Base-by-base conservation (phyloP, 2,888 invertebrate genomes). In the Zygaena filipendulae region DNA sequence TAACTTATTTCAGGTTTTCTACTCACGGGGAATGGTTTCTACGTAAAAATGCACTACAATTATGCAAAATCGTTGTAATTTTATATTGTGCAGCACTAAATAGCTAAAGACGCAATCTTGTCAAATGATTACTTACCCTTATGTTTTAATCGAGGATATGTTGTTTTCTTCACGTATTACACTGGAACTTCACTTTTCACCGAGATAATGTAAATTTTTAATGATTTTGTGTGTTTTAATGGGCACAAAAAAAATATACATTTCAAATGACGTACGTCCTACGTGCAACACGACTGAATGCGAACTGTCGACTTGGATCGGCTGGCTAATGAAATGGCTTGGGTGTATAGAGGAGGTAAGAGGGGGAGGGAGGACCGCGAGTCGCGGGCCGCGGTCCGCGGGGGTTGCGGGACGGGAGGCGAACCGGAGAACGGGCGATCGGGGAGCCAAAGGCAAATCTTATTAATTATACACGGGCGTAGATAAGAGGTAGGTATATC, bases 261-360 rank as follows among this genome's bases (percentile, higher is more conserved):
- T 77, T 59, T 61, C 79, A 72, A 59, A 59, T 46, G 59, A 52
- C 60, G 59, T 49, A 72, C 79, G 81, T 80, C 79, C 63, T 52
- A 47, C 72, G 64, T 72, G 66, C 66, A 68, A 67, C 69, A 61
- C 75, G 67, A 77, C 72, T 74, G 72, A 80, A 82, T 79, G 81
- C 82, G 81, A 82, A 83, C 83, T 83, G 82, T 72, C 63, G 61
- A 61, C 64, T 53, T 54, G 43, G 54, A 62, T 69, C 68, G 58
- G 58, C 56, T 64, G 53, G 55, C 54, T 53, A 60, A 25, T 13
- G 58, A n/a, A n/a, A 21, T 27, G 9, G 26, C 20, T 11, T 26
- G 12, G 27, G 2, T 11, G 13, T 16, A 23, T 23, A 2, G n/a
- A n/a, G n/a, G n/a, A n/a, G n/a, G n/a, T n/a, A n/a, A n/a, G n/a